Evolutionary conservation across 2,888 invertebrate species (phyloP), one percentile per base, ranked within the genome.

Genomic region (Acronicta psi): DNA sequence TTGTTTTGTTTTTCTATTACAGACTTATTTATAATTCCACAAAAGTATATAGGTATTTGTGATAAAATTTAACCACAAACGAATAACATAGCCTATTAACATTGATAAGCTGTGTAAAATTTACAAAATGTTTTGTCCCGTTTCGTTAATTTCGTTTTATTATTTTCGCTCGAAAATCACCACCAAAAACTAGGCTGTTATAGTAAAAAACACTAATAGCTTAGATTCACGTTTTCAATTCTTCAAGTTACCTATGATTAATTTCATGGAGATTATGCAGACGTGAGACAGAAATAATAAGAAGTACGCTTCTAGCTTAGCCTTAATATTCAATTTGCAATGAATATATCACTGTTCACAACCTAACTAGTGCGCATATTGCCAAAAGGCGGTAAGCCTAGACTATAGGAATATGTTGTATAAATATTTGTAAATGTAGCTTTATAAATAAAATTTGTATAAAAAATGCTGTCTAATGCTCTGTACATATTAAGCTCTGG

Each of bases 371-470:
- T 62, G 56, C 40, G 23, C 10, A 61, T 50, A 61, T 58, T 68
- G 73, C 79, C 80, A 80, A 79, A 69, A 80, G 76, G 77, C 77
- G 36, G 29, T 41, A 56, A 44, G 50, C 49, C 54, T 69, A 69
- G 51, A 46, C 36, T 53, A 53, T 44, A 58, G 13, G 31, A 31
- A 31, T 23, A 34, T 63, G 56, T 63, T 58, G 18, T 49, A 62
- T 52, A 57, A 46, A 46, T 20, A 38, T 64, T 65, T 72, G 56
- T 70, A 76, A 74, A 75, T 64, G 54, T 61, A 44, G 36, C 58
- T 67, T n/a, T 69, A 65, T 64, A 76, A 72, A 70, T 69, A 57
- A 70, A 70, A 58, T 59, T 54, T 52, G 59, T 55, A 51, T 68
- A 55, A 29, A 54, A 73, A 74, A 74, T 63, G 65, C 71, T 57